Conservation (phyloP, 2,888 invertebrate species). For the Drosophila helvetica region DNA sequence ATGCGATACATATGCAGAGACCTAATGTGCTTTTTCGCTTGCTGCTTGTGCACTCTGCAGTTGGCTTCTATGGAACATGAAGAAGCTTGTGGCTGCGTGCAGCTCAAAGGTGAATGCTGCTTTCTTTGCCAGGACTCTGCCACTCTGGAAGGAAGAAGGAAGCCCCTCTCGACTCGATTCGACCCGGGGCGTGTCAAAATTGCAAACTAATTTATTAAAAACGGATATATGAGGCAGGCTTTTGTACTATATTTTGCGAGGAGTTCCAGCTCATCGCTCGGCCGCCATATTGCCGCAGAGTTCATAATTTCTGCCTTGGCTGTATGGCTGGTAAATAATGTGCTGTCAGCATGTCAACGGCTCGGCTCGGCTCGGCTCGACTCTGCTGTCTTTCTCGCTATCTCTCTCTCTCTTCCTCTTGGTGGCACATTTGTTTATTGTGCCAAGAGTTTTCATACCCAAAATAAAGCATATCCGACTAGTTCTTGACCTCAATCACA, state of each 20-base stretch:
- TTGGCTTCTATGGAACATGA: constrained; percentile 47
- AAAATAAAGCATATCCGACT: background rate
- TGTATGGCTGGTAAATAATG: constrained; percentile 43
- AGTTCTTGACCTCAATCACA: background rate
- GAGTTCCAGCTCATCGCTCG: constrained; percentile 30
- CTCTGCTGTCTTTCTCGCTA: too few species aligned
- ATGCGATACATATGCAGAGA: constrained; percentile 13
- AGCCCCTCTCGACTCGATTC: constrained; percentile 7
- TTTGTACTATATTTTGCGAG: constrained; percentile 18
- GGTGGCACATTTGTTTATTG: constrained; percentile 34
- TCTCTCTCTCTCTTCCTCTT: background rate
- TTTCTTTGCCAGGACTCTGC: constrained; percentile 2
- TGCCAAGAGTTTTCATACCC: background rate
- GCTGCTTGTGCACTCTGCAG: constrained; percentile 20
- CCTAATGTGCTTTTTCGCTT: constrained; percentile 9
- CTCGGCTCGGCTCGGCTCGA: constrained; percentile 5
- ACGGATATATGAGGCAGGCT: constrained; percentile 48
- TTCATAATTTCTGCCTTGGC: constrained; percentile 40
- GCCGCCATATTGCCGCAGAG: constrained; percentile 33
- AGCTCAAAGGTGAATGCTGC: constrained; percentile 24
- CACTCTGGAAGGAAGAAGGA: constrained; percentile 8
- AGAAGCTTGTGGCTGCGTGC: constrained; percentile 23
- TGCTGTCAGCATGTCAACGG: constrained; percentile 55
- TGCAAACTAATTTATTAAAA: constrained; percentile 57
- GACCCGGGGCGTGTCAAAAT: constrained; percentile 46